A percentile compares a stretch with the other conserved stretches of the same genome.
Conservation (phyloP, 2,113 vertebrate species). For the Hippocampus mohnikei region DNA sequence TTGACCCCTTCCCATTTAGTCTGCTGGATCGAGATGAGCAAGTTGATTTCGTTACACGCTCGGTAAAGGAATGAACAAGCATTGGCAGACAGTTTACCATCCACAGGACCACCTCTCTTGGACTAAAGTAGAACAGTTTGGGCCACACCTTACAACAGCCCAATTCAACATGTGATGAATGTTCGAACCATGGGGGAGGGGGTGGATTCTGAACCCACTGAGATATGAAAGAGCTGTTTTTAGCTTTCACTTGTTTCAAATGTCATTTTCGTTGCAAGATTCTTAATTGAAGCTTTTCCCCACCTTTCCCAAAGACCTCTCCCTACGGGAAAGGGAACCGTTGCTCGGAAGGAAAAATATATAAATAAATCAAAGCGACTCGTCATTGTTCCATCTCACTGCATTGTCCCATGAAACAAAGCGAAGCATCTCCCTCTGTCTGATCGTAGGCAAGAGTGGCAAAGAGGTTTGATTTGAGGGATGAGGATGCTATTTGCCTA, state of each 20-base stretch:
- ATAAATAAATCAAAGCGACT: neutral
- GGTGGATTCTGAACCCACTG: neutral
- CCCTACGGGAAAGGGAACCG: constrained; percentile 32
- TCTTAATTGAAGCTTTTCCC: neutral
- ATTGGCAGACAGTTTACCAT: no score
- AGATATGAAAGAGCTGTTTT: neutral
- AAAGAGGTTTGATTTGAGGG: constrained; percentile 92
- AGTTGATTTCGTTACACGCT: no score
- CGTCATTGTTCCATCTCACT: constrained; percentile 47
- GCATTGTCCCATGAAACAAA: constrained; percentile 85
- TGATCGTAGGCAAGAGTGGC: constrained; percentile 88
- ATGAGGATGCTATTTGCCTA: constrained; percentile 94
- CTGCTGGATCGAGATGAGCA: no score
- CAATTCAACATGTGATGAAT: no score
- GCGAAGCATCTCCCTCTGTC: constrained; percentile 82
- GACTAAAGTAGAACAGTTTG: no score
- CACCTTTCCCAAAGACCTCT: constrained; percentile 63
- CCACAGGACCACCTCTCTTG: no score
- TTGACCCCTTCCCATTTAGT: no score
- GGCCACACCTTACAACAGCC: no score
- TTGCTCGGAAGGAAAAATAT: neutral
- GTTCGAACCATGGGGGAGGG: neutral
- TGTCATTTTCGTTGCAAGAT: neutral
- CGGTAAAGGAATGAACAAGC: no score
- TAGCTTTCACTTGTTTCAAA: no score